Conservation (phyloP, 2,113 vertebrate species). For the Myotis davidii region DNA sequence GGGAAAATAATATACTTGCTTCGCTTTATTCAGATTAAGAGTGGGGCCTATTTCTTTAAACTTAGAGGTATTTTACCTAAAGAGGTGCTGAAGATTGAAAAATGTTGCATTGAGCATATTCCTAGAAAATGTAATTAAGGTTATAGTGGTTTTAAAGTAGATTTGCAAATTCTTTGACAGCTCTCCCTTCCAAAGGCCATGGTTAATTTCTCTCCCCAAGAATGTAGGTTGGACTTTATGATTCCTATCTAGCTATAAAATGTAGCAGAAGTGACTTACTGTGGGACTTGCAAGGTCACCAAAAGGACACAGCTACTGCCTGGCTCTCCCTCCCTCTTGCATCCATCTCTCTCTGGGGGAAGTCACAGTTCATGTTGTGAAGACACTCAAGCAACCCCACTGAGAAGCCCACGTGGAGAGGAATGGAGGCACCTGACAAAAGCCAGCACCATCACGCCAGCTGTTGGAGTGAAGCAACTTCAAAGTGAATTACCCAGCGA, state of each 20-base stretch:
- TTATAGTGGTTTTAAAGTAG: constrained; percentile 36
- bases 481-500: neutral
- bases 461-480: neutral
- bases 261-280: neutral
- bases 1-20: neutral
- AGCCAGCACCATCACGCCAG: neutral
- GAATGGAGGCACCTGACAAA: neutral
- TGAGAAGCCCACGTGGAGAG: neutral
- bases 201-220: neutral
- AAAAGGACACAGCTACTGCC: neutral
- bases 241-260: neutral
- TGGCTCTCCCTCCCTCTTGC: neutral
- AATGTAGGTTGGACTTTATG: neutral
- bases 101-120: constrained; percentile 19
- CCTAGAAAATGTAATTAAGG: constrained; percentile 43
- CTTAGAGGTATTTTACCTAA: neutral
- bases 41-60: neutral
- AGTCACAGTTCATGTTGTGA: neutral
- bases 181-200: neutral
- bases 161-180: constrained; percentile 41
- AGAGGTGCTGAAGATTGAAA: neutral
- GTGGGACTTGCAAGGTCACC: neutral
- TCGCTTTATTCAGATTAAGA: neutral
- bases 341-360: neutral
- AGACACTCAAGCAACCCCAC: neutral